Percentiles rank a stretch among this genome's conserved stretches.
Evolutionary conservation across 1,140 invertebrate genomes (phyloP).

Genomic region (Drosophila willistoni): DNA sequence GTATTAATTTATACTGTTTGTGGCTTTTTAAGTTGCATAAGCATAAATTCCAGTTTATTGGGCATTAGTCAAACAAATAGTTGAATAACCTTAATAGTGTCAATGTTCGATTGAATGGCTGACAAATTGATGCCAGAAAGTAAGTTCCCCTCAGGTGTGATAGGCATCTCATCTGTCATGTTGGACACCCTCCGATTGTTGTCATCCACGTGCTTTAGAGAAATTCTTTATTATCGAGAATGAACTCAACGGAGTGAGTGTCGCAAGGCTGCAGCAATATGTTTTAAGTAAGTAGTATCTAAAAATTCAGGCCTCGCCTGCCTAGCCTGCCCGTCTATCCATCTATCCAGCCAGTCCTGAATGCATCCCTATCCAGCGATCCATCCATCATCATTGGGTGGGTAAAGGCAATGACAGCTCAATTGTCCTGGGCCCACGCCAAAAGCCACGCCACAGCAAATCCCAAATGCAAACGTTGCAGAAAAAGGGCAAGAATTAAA

Average conservation of each 20-base stretch:
- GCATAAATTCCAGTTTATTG: not conserved
- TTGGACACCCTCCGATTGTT: conserved; percentile 31
- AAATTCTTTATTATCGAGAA: not conserved
- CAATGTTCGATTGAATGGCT: conserved; percentile 35
- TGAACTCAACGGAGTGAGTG: not conserved
- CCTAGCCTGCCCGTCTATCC: not conserved
- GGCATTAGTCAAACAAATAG: no score
- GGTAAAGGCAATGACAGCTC: conserved; percentile 49
- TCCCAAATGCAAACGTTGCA: conserved; percentile 74
- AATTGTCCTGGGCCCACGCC: conserved; percentile 45
- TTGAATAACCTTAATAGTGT: not conserved
- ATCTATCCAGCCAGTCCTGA: not conserved
- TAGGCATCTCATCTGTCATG: conserved; percentile 44
- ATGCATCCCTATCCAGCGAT: conserved; percentile 3
- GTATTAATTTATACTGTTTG: not conserved
- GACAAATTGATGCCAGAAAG: conserved; percentile 30
- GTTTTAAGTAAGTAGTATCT: conserved; percentile 15
- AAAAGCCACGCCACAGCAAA: conserved; percentile 40
- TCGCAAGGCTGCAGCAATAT: not conserved
- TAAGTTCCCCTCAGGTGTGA: conserved; percentile 31
- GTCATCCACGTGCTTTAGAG: not conserved
- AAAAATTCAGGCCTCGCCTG: conserved; percentile 17
- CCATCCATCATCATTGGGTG: conserved; percentile 62
- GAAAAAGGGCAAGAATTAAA: conserved; percentile 64
- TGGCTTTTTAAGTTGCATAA: not conserved